A percentile compares a stretch with the other conserved stretches of the same genome.
These are phyloP conservation scores for Drosophila insularis DNA, from an alignment of 1,140 invertebrate species.

Conservation along the genomic window DNA sequence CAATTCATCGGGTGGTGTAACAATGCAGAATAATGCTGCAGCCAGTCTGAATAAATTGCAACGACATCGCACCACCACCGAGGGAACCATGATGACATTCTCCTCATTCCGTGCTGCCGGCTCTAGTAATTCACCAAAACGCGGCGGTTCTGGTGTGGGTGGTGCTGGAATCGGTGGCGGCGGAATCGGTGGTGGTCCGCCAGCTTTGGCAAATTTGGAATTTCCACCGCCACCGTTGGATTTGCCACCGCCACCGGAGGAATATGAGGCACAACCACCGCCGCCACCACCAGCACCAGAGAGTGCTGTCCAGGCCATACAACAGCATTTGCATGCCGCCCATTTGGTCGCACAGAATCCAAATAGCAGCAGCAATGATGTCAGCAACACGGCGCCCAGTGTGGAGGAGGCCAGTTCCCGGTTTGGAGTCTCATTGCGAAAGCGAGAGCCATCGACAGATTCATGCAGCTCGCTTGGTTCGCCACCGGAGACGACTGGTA, in stretches of 20 bases:
- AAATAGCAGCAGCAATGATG: constrained; percentile 83
- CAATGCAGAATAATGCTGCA: constrained; percentile 84
- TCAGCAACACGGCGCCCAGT: constrained; percentile 86
- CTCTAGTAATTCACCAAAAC: constrained; percentile 84
- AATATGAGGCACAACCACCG: constrained; percentile 83
- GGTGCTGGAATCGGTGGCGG: not conserved
- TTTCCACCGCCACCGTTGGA: constrained; percentile 91
- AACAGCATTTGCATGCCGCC: constrained; percentile 69
- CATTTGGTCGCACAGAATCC: constrained; percentile 43
- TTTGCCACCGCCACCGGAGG: constrained; percentile 89
- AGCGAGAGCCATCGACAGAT: constrained; percentile 86
- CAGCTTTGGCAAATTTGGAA: constrained; percentile 89
- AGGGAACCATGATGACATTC: constrained; percentile 82
- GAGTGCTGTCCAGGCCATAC: constrained; percentile 65
- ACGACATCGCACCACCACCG: constrained; percentile 83
- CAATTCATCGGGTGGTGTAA: constrained; percentile 91
- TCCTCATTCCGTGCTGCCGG: constrained; percentile 82
- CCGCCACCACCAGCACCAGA: constrained; percentile 75
- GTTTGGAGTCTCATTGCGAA: constrained; percentile 88
- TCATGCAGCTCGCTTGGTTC: constrained; percentile 83
- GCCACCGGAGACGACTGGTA: constrained; percentile 75
- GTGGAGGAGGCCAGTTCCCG: constrained; percentile 88
- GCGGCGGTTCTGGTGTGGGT: constrained; percentile 75
- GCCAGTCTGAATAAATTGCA: constrained; percentile 83
- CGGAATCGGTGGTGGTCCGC: constrained; percentile 56